Evolutionary conservation across 2,113 vertebrate species (phyloP), one percentile per base, ranked within the genome.

Genomic region (Protomyctophum bolini): DNA sequence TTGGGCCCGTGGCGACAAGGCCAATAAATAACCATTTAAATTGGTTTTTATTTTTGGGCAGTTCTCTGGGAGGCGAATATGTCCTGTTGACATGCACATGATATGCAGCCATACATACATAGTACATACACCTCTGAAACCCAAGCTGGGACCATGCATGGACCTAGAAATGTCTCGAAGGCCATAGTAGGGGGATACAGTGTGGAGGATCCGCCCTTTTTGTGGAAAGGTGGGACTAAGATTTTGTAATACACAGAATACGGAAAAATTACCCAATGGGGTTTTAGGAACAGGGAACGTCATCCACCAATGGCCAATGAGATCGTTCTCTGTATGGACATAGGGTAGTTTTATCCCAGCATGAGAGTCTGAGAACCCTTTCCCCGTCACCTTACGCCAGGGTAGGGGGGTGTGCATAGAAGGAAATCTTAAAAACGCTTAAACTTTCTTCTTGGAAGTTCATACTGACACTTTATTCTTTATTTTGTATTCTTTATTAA

Each of bases 321-420:
- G 2, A 63, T 15, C 10, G 52, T 61, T 12, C 63, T 54, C 8
- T 87, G 66, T 74, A 63, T 48, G 69, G 70, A 2, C 68, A 75
- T 59, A 71, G 82, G 85, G 64, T 28, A 80, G 76, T 73, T 79
- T 87, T 74, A 77, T 68, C 54, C 1, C 41, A 47, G 58, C 78
- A 75, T 86, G 86, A 84, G 88, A 74, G n/a, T 12, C 12, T 11
- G 2, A 28, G 1, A 45, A 10, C 65, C 66, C 74, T 71, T 82
- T 69, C 67, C 64, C 80, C 67, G 8, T 77, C 64, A 89, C 92
- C 91, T 93, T 87, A 87, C 82, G 65, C 93, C 89, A 77, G 90
- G 93, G 93, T 93, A 92, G 88, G 87, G 93, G 93, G 91, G 89
- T 94, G 92, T 93, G 93, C 91, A 80, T 68, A 88, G 88, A 83